Evolutionary conservation across 1,140 invertebrate species (phyloP), one percentile per base, ranked within the genome.

Genomic region (Hirudo medicinalis): DNA sequence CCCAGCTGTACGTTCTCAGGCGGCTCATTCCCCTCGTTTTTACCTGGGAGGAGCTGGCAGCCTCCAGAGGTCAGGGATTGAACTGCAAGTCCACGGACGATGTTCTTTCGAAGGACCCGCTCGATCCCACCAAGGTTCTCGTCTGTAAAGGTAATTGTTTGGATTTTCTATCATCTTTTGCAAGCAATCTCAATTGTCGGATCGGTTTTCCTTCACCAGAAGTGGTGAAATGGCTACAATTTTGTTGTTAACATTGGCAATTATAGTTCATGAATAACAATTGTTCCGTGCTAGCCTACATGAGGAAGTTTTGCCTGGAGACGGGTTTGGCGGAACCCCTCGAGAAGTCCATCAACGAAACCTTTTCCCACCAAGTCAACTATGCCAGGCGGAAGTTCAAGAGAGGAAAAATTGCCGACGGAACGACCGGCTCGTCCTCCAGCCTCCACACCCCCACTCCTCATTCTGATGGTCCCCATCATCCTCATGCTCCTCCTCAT

Each of bases 341-440:
- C 53, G 69, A 70, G 25, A 70, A 70, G 29, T 70, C 69, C 2
- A 70, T 70, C 36, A 70, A 70, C 49, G 69, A 70, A 53, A 70
- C 69, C 43, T 70, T 70, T 70, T 70, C 69, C 40, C 69, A 70
- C 53, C 69, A 70, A 49, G 69, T 70, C 32, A 70, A 70, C 69
- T 70, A 70, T 20, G 69, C 69, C 69, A 36, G 69, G 20, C 69
- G 69, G 53, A 70, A 70, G 49, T 70, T 70, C 53, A 70, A 70
- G 53, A 36, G 69, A 25, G 69, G 69, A 15, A 70, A 70, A 54
- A 25, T 32, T 9, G 32, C 43, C 3, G 69, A 70, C 69, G 53
- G n/a, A 20, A 68, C 43, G 43, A 49, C 43, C 43, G 43, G 43
- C 43, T 49, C 43, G 4, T 49, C 43, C 57, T 25, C 25, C 57